Conservation (phyloP, 2,888 invertebrate genomes). For the Chrysolina haemoptera region DNA sequence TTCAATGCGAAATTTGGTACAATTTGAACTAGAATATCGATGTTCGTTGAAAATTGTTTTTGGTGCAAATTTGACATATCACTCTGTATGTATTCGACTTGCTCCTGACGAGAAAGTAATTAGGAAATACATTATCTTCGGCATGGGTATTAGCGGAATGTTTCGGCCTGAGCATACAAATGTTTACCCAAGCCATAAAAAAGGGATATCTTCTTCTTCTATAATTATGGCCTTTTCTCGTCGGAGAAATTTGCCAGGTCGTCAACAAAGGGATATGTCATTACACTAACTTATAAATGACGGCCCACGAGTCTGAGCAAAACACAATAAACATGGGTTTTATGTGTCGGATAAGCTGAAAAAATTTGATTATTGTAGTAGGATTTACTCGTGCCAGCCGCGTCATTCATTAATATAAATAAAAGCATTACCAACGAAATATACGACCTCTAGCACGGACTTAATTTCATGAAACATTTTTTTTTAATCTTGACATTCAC, state of each 20-base stretch:
- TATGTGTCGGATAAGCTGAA: not conserved
- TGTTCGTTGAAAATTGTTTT: too few species aligned
- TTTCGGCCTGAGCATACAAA: not conserved
- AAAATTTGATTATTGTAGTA: slow-evolving; percentile 1
- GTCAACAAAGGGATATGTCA: slow-evolving; percentile 6
- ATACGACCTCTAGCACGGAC: not conserved
- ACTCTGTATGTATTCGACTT: too few species aligned
- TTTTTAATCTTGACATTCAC: too few species aligned
- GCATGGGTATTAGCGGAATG: not conserved
- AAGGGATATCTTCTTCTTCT: too few species aligned
- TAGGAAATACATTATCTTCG: not conserved
- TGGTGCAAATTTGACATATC: too few species aligned
- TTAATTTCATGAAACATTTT: not conserved
- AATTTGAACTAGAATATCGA: too few species aligned
- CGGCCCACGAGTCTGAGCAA: not conserved
- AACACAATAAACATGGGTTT: slow-evolving; percentile 6
- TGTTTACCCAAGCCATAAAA: not conserved
- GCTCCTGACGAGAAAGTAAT: not conserved
- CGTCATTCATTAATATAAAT: not conserved
- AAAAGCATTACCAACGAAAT: not conserved
- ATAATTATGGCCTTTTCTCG: too few species aligned
- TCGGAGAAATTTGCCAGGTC: too few species aligned
- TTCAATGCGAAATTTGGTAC: too few species aligned
- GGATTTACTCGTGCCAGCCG: not conserved
- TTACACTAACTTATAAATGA: slow-evolving; percentile 1